Evolutionary conservation across 2,113 vertebrate species (phyloP), one percentile per base, ranked within the genome.

Genomic region (Chloropsis cyanopogon): DNA sequence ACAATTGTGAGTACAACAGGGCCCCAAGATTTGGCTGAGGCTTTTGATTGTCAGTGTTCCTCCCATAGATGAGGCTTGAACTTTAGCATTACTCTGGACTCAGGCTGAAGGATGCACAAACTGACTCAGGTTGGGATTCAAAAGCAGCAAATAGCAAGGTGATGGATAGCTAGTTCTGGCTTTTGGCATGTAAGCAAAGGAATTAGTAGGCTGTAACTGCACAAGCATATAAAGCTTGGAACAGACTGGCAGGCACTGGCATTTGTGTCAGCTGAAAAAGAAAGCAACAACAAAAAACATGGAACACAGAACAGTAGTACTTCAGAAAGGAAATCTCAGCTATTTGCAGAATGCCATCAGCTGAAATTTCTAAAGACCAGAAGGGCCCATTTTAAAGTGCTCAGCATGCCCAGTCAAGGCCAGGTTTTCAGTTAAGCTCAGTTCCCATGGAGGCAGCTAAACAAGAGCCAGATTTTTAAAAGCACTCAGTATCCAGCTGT

Each of bases 351-450:
- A 63, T 73, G 41, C 37, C 68, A 68, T 83, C 7, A 9, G 44
- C 53, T 90, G 83, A 81, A 81, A 92, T 92, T 94, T 95, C 80
- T 54, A 46, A 79, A 90, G 60, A 94, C 64, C 71, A 94, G 76
- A 86, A 94, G 82, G 63, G 47, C 66, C 39, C 57, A 23, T 86
- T 94, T 90, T 88, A 49, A 90, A 93, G 52, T 68, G 44, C 79
- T 92, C 76, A 86, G 76, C 49, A 75, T 85, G 60, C 71, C 82
- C 63, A 80, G 52, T 63, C 44, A 59, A 86, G 88, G 69, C 85
- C 72, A 95, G 69, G 44, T 75, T 96, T 95, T 96, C 87, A 92
- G 71, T 80, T 86, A 82, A 94, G 52, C 54, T 93, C 82, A 61
- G 82, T 85, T 94, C 79, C 80, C 80, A 90, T 78, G 76, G 82